phyloP scores from a whole-genome alignment of 2,888 invertebrate species.

The Corythucha ciliata region DNA sequence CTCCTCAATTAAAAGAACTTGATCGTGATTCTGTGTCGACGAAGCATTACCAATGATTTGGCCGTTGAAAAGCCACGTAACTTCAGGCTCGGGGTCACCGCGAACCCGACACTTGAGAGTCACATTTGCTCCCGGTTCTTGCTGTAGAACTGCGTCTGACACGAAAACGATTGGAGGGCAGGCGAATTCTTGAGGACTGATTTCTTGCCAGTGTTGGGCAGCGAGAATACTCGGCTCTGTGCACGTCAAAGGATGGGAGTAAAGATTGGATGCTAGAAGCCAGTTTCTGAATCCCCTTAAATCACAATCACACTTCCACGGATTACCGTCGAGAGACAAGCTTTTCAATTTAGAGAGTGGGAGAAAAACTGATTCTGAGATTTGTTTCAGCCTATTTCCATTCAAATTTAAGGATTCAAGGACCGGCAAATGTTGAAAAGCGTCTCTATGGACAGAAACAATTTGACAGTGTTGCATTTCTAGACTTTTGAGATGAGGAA shows the following conservation, averaged over 20 bases:
- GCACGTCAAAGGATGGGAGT: slow-evolving; percentile 63
- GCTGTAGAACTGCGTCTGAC: slow-evolving; percentile 48
- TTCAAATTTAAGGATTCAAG: slow-evolving; percentile 70
- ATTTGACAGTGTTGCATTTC: slow-evolving; percentile 73
- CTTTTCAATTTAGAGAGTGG: slow-evolving; percentile 70
- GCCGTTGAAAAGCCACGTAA: slow-evolving; percentile 75
- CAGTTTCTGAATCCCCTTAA: slow-evolving; percentile 73
- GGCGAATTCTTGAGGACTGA: slow-evolving; percentile 66
- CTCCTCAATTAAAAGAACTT: slow-evolving; percentile 41
- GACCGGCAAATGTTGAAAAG: slow-evolving; percentile 63
- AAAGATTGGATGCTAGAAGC: slow-evolving; percentile 69
- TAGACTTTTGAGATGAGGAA: slow-evolving; percentile 70
- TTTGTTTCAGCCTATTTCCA: slow-evolving; percentile 64
- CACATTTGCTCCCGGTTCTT: slow-evolving; percentile 72
- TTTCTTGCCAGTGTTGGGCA: slow-evolving; percentile 66
- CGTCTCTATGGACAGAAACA: slow-evolving; percentile 61
- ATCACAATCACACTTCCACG: slow-evolving; percentile 84
- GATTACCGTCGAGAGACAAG: slow-evolving; percentile 71
- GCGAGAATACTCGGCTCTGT: slow-evolving; percentile 59
- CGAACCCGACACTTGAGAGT: slow-evolving; percentile 71
- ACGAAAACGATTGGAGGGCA: slow-evolving; percentile 63
- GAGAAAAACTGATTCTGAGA: slow-evolving; percentile 57
- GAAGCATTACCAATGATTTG: slow-evolving; percentile 43
- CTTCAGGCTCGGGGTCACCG: slow-evolving; percentile 74
- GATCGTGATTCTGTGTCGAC: slow-evolving; percentile 34